Evolutionary conservation across 2,113 vertebrate species (phyloP).

Genomic region (Hippocampus zosterae): DNA sequence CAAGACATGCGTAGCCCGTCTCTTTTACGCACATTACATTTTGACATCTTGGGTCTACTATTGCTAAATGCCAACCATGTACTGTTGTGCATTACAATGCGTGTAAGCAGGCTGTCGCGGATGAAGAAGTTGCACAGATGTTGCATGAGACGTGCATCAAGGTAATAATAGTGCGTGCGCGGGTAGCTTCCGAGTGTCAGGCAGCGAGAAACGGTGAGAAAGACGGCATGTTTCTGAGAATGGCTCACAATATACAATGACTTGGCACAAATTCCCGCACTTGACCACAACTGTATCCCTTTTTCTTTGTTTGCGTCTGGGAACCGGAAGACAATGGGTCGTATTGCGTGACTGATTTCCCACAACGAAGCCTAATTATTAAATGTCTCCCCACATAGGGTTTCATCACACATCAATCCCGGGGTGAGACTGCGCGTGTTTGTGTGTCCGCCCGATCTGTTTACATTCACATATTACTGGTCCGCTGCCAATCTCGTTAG

Average conservation of each 20-base stretch:
- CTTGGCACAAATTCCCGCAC: constrained; percentile 1
- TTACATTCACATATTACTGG: constrained; percentile 56
- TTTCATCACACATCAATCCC: constrained; percentile 38
- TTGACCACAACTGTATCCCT: constrained; percentile 12
- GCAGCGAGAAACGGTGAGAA: not conserved
- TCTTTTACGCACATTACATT: too few species aligned
- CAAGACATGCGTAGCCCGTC: too few species aligned
- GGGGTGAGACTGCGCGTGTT: constrained; percentile 12
- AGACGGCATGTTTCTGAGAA: not conserved
- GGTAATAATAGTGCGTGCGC: not conserved
- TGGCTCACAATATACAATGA: not conserved
- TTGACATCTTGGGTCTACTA: too few species aligned
- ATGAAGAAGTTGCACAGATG: constrained; percentile 11
- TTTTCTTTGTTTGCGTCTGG: constrained; percentile 36
- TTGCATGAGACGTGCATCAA: not conserved
- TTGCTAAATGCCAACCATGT: not conserved
- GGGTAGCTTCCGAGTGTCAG: too few species aligned
- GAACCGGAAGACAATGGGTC: constrained; percentile 25
- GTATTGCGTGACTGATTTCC: constrained; percentile 23
- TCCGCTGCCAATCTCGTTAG: constrained; percentile 62
- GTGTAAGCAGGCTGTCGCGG: constrained; percentile 23
- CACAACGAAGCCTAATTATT: constrained; percentile 33
- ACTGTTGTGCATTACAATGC: constrained; percentile 10
- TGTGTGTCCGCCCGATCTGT: constrained; percentile 29
- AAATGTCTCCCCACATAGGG: constrained; percentile 46